Base-by-base conservation (phyloP, 2,797 vertebrate genomes). In the Echeneis naucrates region DNA sequence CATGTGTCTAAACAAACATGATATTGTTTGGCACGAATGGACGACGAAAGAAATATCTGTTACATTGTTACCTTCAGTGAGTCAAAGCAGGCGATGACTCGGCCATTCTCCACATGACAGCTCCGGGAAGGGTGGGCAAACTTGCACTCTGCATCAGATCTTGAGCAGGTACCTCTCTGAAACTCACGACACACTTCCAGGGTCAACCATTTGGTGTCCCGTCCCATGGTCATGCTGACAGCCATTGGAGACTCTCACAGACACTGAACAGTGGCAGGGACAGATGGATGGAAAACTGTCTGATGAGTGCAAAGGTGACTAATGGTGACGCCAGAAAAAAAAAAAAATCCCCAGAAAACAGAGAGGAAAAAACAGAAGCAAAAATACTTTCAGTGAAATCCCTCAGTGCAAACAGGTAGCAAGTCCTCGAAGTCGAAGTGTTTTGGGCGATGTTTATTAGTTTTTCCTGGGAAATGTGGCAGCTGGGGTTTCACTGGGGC, bases 111-210 rank as follows among this genome's bases (percentile, higher is more conserved):
- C 95, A 99, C 97, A 80, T 99, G 97, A 95, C 98, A 99, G 93
- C 96, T 95, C 87, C 96, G 95, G 62, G 98, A 96, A 0, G 98
- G 98, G 90, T 99, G 98, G 87, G 98, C 98, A 85, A 99, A 99
- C 94, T 98, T 99, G 95, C 98, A 99, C 89, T 99, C 98, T 11
- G 93, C 93, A 68, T 99, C 98, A 24, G 96, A 96, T 58, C 98
- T 95, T 8, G 97, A 97, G 92, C 98, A 99, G 89, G 97, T 96
- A 78, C 98, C 98, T 89, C 98, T 96, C 95, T 99, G 98, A 91
- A 97, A 99, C 92, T 99, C 98, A 77, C 98, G 96, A 93, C 98
- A 99, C 90, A 99, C 98, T 96, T 99, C 98, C 92, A 99, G 94
- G 52, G 97, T 99, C 95, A 99, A 95, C 98, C 98, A 99, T 95